Evolutionary conservation across 2,113 vertebrate species (phyloP), one percentile per base, ranked within the genome.

Genomic region (Osmerus eperlanus): DNA sequence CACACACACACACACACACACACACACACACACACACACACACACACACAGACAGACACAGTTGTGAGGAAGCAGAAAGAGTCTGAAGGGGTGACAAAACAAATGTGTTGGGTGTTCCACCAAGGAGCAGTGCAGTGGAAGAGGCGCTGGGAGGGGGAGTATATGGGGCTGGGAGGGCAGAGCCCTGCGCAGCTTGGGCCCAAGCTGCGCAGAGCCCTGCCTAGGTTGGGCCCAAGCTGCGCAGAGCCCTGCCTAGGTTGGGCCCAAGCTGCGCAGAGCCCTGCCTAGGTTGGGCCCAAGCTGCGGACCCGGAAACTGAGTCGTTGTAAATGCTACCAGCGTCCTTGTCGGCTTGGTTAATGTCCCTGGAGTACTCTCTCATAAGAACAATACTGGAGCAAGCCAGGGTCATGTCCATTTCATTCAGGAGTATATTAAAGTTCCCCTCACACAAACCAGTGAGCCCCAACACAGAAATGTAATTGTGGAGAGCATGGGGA

Each of bases 351-450:
- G 78, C 79, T 80, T 53, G 53, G 78, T 82, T 80, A 84, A 75
- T 72, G 71, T 84, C 88, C 74, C 83, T 21, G 41, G 82, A 86
- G 87, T 84, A 84, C 85, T 85, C 79, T 72, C 72, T 81, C 70
- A 77, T 74, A 81, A 84, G 85, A 82, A 85, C 84, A 80, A 78
- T 83, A 69, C 67, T 47, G 14, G 41, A 58, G 67, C 68, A 70
- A 67, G 75, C 70, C 74, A 69, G 79, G 55, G 79, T 67, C 77
- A 77, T 78, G 80, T 73, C 83, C 82, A 79, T 87, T 87, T 86
- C 79, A 83, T 85, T 81, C 81, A 76, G 72, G 68, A 86, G 82
- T 85, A 71, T 81, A 84, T 86, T 87, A 85, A 83, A 88, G 54
- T 84, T 83, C 79, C 4, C 67, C 71, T 78, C 78, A 80, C 73